Percentiles rank a stretch among this genome's conserved stretches.
Evolutionary conservation across 1,140 invertebrate genomes (phyloP).

Genomic region (Portunus trituberculatus): DNA sequence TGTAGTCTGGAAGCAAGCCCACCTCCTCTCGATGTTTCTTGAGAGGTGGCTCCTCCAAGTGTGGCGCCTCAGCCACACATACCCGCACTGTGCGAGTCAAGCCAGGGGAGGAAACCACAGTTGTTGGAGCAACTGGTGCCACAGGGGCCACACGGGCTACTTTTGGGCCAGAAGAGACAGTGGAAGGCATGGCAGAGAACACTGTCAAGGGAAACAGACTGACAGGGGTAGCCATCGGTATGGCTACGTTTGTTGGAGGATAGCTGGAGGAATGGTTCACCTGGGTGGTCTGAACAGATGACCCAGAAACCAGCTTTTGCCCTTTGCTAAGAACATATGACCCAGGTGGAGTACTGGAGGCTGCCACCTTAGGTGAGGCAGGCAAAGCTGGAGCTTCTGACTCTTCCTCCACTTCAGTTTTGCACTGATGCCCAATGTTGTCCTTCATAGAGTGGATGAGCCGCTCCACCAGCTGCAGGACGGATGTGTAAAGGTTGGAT

Average conservation of each 20-base stretch:
- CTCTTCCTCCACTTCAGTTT: slow-evolving; percentile 24
- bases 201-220: slow-evolving; percentile 60
- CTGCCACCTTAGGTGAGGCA: not conserved
- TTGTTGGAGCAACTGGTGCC: slow-evolving; percentile 60
- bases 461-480: slow-evolving; percentile 61
- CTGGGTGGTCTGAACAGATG: not conserved
- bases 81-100: slow-evolving; percentile 59
- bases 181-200: slow-evolving; percentile 56
- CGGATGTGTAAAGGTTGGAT: slow-evolving; percentile 48
- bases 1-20: slow-evolving; percentile 7
- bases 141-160: slow-evolving; percentile 63
- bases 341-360: not conserved
- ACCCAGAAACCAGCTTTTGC: not conserved
- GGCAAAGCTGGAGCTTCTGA: not conserved
- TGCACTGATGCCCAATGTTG: slow-evolving; percentile 35
- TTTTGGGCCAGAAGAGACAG: slow-evolving; percentile 29
- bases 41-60: slow-evolving; percentile 39
- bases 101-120: slow-evolving; percentile 67
- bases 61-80: slow-evolving; percentile 56
- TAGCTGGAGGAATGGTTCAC: not conserved
- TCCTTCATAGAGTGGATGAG: slow-evolving; percentile 66
- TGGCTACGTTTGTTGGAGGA: not conserved
- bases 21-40: slow-evolving; percentile 50
- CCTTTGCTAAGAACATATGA: not conserved
- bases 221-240: slow-evolving; percentile 51